Evolutionary conservation across 2,888 invertebrate species (phyloP).

Genomic region (Drosophila diplacantha): DNA sequence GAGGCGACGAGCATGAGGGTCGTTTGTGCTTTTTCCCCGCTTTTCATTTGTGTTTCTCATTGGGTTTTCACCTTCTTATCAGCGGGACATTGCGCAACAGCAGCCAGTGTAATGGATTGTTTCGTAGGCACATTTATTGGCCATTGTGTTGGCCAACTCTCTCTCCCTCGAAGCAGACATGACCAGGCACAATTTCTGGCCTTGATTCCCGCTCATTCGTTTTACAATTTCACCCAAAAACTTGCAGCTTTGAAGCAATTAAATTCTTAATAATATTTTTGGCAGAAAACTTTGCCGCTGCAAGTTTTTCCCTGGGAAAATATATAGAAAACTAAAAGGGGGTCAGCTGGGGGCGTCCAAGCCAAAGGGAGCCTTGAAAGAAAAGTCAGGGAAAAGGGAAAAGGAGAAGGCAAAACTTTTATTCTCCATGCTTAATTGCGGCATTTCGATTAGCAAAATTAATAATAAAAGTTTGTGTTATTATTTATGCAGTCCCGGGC

Average conservation of each 20-base stretch:
- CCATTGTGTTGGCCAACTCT: constrained; percentile 37
- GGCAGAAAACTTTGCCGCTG: constrained; percentile 37
- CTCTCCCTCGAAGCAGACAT: not conserved
- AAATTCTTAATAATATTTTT: constrained; percentile 50
- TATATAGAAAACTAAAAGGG: constrained; percentile 30
- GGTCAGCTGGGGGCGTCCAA: constrained; percentile 25
- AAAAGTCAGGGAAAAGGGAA: constrained; percentile 3
- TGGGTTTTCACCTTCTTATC: constrained; percentile 64
- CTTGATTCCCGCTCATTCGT: constrained; percentile 35
- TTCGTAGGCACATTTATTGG: constrained; percentile 39
- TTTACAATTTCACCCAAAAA: constrained; percentile 23
- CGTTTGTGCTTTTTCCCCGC: constrained; percentile 43
- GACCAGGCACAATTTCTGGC: constrained; percentile 11
- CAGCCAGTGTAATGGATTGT: constrained; percentile 57
- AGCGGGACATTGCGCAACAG: constrained; percentile 54
- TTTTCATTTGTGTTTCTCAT: constrained; percentile 47
- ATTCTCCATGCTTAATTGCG: constrained; percentile 63
- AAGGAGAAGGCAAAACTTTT: constrained; percentile 48
- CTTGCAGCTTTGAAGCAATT: constrained; percentile 47
- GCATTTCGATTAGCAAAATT: constrained; percentile 71
- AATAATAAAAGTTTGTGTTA: constrained; percentile 67
- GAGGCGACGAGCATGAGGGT: constrained; percentile 16
- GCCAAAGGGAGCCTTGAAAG: constrained; percentile 23
- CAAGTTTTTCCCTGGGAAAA: constrained; percentile 40
- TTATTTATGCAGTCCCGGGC: constrained; percentile 51